These are phyloP conservation scores for Delphinapterus leucas DNA, from an alignment of 2,113 vertebrate species.

Conservation along the genomic window DNA sequence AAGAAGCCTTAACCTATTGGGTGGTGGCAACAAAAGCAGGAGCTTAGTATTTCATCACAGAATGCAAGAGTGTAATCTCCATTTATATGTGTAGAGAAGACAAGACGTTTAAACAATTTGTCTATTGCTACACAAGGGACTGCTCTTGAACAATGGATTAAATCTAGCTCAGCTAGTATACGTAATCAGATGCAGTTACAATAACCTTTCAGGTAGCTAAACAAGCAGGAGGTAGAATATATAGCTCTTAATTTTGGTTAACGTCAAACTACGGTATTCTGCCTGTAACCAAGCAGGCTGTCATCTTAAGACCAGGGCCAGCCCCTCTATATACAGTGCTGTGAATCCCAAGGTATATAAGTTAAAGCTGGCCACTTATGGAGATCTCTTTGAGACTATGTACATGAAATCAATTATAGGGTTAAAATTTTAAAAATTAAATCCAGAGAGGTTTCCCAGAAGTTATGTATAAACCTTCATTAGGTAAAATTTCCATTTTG, in stretches of 20 bases:
- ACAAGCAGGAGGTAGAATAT: not conserved
- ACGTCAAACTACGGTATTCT: constrained; percentile 15
- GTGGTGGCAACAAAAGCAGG: not conserved
- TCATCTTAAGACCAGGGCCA: not conserved
- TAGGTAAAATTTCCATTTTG: constrained; percentile 65
- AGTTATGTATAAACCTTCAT: constrained; percentile 48
- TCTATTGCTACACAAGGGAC: not conserved
- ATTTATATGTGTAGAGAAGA: not conserved
- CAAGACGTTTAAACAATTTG: not conserved
- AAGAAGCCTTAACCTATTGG: not conserved
- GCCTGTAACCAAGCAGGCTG: constrained; percentile 3
- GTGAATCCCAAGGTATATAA: not conserved
- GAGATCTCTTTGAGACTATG: constrained; percentile 58
- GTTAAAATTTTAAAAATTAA: constrained; percentile 58
- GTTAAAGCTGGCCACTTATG: constrained; percentile 24
- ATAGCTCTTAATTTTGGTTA: not conserved
- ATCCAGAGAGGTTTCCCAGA: constrained; percentile 52
- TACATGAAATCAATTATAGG: constrained; percentile 49
- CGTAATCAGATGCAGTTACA: constrained; percentile 4
- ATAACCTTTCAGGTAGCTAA: not conserved
- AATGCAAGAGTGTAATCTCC: not conserved
- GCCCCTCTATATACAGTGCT: not conserved
- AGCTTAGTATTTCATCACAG: not conserved
- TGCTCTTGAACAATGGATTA: not conserved
- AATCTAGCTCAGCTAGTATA: not conserved